phyloP scores from a whole-genome alignment of 2,113 vertebrate species.

The Cygnus buccinator region DNA sequence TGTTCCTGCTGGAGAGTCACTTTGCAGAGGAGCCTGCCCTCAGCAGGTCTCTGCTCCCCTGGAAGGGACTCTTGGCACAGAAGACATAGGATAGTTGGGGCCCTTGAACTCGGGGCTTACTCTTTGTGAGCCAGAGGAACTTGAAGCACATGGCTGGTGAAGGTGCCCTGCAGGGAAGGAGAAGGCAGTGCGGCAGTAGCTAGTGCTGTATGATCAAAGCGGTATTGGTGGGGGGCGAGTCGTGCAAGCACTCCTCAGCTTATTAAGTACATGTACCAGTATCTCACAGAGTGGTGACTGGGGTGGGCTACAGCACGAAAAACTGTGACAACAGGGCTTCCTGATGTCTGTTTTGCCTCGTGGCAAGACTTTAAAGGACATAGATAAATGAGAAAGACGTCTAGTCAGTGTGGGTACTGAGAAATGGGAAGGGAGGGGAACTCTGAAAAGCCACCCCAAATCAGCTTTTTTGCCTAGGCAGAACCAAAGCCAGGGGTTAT shows the following conservation, averaged over 20 bases:
- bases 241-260: background rate
- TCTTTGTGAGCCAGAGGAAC: background rate
- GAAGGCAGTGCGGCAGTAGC: background rate
- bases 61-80: background rate
- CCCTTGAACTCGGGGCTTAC: background rate
- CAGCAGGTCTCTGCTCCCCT: background rate
- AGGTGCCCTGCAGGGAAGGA: background rate
- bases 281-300: background rate
- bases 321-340: background rate
- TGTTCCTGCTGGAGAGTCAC: background rate
- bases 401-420: background rate
- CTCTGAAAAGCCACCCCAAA: background rate
- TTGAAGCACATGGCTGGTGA: background rate
- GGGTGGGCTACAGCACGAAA: background rate
- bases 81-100: background rate
- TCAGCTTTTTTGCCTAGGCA: background rate
- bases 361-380: background rate
- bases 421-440: background rate
- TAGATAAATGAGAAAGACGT: background rate
- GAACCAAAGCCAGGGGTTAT: background rate
- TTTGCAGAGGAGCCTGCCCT: background rate
- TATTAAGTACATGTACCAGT: background rate
- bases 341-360: background rate
- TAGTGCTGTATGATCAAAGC: conserved; percentile 9
- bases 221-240: background rate